A percentile compares a stretch with the other conserved stretches of the same genome.
Evolutionary conservation across 64 coral and sea anemone genomes (phyloP).

Genomic region (Catalaphyllia jardinei): DNA sequence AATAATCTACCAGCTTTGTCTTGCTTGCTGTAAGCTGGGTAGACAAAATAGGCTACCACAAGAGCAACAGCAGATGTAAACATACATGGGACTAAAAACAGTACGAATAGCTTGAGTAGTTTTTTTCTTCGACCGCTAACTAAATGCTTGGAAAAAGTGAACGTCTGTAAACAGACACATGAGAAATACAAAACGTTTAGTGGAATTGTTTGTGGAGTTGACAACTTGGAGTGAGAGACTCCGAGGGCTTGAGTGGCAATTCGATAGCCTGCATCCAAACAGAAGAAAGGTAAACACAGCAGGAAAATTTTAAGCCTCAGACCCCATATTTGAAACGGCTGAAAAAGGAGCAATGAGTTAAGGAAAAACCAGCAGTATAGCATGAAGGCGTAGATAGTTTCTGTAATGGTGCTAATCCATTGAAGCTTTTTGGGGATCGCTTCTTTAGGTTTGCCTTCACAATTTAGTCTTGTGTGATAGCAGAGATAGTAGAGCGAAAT

Average conservation of each 20-base stretch:
- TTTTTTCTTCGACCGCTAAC: not conserved
- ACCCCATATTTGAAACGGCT: not conserved
- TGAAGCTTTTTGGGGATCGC: not conserved
- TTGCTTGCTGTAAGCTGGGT: constrained; percentile 18
- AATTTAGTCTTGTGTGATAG: not conserved
- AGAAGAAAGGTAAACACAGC: not conserved
- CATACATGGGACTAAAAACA: not conserved
- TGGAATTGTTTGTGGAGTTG: not conserved
- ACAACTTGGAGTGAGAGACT: not conserved
- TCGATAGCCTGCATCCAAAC: constrained; percentile 9
- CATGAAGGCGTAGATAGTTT: not conserved
- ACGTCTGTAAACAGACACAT: not conserved
- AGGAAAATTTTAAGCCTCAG: not conserved
- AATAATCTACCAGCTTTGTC: not conserved
- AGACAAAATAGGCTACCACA: not conserved
- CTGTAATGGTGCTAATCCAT: constrained; percentile 2
- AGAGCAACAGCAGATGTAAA: not conserved
- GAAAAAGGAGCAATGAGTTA: not conserved
- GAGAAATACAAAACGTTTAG: not conserved
- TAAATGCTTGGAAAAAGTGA: not conserved
- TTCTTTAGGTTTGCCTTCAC: not conserved
- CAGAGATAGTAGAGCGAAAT: not conserved
- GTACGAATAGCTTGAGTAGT: not conserved
- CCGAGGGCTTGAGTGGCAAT: not conserved
- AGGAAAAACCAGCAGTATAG: constrained; percentile 5